Percentiles rank a stretch among this genome's conserved stretches.
These are phyloP conservation scores for Acleris emargana DNA, from an alignment of 2,888 invertebrate species.

Conservation along the genomic window DNA sequence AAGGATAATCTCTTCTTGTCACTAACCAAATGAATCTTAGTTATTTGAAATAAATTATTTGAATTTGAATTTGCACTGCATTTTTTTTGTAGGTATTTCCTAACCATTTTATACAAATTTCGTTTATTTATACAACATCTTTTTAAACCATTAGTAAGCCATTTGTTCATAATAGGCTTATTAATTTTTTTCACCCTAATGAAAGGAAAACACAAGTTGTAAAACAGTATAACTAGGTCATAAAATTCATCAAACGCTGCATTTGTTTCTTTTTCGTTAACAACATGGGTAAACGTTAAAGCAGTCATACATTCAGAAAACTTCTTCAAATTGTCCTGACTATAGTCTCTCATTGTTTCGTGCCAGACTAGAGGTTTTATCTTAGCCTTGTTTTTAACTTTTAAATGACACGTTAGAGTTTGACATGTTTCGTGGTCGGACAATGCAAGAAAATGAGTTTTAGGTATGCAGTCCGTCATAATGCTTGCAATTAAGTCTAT, in stretches of 20 bases:
- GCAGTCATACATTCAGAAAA: not conserved
- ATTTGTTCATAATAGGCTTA: not conserved
- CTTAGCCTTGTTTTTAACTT: not conserved
- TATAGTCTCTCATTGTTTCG: not conserved
- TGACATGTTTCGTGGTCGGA: constrained; percentile 1
- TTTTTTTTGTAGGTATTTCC: too few species aligned
- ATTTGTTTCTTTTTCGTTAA: too few species aligned
- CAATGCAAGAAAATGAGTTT: not conserved
- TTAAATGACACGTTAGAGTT: not conserved
- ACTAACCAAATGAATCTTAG: too few species aligned
- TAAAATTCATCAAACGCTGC: too few species aligned
- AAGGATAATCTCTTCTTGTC: too few species aligned
- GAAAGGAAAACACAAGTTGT: too few species aligned
- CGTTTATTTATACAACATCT: not conserved
- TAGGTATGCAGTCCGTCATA: not conserved
- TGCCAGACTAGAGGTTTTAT: not conserved
- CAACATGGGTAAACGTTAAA: too few species aligned
- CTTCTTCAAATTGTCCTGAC: not conserved
- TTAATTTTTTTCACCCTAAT: not conserved
- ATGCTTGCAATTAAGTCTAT: constrained; percentile 1
- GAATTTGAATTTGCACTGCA: too few species aligned
- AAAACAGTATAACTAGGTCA: too few species aligned
- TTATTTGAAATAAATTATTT: too few species aligned
- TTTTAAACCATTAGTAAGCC: not conserved
- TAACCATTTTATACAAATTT: not conserved